These are phyloP conservation scores for Stichopus horrens DNA, from an alignment of 53 echinoderm and acorn worm genomes.

Conservation along the genomic window DNA sequence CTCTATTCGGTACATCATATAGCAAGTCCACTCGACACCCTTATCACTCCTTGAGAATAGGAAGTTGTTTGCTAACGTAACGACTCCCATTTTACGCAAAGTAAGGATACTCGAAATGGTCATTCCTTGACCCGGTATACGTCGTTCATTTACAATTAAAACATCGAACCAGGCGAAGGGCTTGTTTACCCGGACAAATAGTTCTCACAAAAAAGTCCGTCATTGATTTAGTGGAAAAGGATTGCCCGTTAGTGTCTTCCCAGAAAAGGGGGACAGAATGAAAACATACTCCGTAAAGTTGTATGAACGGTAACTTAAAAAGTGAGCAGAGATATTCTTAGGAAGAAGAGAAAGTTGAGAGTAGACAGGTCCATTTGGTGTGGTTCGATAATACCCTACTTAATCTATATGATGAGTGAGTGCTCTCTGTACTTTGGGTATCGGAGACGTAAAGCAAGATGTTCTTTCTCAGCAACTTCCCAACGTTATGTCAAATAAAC, in stretches of 20 bases:
- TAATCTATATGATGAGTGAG: too few species aligned
- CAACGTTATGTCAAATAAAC: too few species aligned
- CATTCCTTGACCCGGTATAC: neutral
- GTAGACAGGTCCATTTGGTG: too few species aligned
- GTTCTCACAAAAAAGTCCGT: neutral
- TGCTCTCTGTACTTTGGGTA: too few species aligned
- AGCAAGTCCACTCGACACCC: neutral
- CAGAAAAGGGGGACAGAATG: neutral
- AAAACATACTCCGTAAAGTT: neutral
- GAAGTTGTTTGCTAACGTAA: slow-evolving; percentile 43
- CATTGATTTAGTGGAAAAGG: slow-evolving; percentile 4
- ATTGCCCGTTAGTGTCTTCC: neutral
- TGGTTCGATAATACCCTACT: too few species aligned
- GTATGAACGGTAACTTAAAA: neutral
- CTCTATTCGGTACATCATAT: neutral
- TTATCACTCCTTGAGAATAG: slow-evolving; percentile 29
- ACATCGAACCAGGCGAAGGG: neutral
- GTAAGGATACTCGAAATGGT: neutral
- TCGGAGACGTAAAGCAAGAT: too few species aligned
- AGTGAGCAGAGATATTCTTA: too few species aligned
- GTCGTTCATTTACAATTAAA: neutral
- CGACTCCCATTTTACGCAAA: slow-evolving; percentile 27
- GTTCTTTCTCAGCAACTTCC: too few species aligned
- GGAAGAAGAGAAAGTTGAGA: too few species aligned
- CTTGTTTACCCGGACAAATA: slow-evolving; percentile 6